Evolutionary conservation across 1,140 invertebrate genomes (phyloP).

Genomic region (Lasioglossum albipes): DNA sequence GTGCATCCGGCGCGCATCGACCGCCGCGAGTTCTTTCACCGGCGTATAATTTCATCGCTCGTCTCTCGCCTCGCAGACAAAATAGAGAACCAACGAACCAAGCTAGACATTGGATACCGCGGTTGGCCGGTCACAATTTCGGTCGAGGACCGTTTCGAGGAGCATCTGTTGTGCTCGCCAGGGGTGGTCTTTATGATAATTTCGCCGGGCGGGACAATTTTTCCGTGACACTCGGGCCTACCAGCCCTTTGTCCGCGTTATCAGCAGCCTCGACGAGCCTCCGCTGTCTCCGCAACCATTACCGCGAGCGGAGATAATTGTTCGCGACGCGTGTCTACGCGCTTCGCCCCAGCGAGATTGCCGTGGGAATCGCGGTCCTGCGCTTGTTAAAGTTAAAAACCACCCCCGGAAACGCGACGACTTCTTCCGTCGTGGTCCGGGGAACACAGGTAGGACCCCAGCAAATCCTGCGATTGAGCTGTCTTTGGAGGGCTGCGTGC

Average conservation of each 20-base stretch:
- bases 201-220: slow-evolving; percentile 11
- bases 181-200: slow-evolving; percentile 44
- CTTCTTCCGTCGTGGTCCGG: slow-evolving; percentile 23
- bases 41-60: slow-evolving; percentile 54
- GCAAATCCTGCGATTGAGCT: slow-evolving; percentile 66
- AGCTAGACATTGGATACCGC: not conserved
- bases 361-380: not conserved
- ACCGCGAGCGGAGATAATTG: not conserved
- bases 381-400: not conserved
- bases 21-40: slow-evolving; percentile 20
- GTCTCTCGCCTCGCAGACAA: not conserved
- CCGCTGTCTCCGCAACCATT: not conserved
- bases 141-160: slow-evolving; percentile 39
- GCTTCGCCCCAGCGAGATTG: not conserved
- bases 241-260: slow-evolving; percentile 27
- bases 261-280: not conserved
- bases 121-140: slow-evolving; percentile 32
- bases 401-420: slow-evolving; percentile 1
- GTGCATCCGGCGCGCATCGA: slow-evolving; percentile 6
- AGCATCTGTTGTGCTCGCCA: slow-evolving; percentile 22
- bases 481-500: slow-evolving; percentile 67
- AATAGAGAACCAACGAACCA: not conserved
- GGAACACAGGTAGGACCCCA: slow-evolving; percentile 56
- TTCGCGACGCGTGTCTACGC: not conserved
- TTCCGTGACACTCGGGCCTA: not conserved